Evolutionary conservation across 2,797 vertebrate genomes (phyloP), one percentile per base, ranked within the genome.

Genomic region (Labeo calbasu): DNA sequence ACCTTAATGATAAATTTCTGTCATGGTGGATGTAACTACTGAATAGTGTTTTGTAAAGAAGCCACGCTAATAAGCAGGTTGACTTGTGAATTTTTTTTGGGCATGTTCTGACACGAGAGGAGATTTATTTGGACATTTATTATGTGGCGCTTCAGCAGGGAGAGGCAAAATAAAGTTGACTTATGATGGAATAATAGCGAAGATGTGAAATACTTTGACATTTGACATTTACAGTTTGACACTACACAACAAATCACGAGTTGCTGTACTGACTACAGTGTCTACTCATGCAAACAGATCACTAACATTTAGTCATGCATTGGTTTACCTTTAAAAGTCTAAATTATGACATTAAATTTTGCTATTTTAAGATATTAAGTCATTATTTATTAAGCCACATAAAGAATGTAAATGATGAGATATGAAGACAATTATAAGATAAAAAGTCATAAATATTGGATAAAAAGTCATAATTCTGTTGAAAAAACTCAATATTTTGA

Each of bases 111-210:
- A 72, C 53, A 21, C 4, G 51, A 21, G 15, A 9, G 10, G 4
- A 70, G 23, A 81, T 81, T 32, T 48, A 61, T 72, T 71, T 46
- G 48, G 11, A 72, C 3, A 71, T 50, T 50, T 93, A 89, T 88
- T 88, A 90, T 75, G 90, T 50, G 80, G 89, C 51, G 86, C 84
- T 89, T 51, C 48, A 65, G 88, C 76, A 82, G 71, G 86, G 86
- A 81, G 40, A 57, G 73, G 84, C 84, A 79, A 40, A 72, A 73
- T 61, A 46, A 53, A 79, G 6, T n/a, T 63, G 40, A 21, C 15
- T 63, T 65, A 43, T 9, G 21, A 13, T 63, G 40, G 19, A 77
- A 77, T 53, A 19, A 53, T 53, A 53, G 5, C 17, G 17, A 25
- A 23, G 73, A 15, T 17, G 15, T 12, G 59, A 51, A 79, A 32